Conservation (phyloP, 1,140 invertebrate genomes). For the Drosophila bocki region DNA sequence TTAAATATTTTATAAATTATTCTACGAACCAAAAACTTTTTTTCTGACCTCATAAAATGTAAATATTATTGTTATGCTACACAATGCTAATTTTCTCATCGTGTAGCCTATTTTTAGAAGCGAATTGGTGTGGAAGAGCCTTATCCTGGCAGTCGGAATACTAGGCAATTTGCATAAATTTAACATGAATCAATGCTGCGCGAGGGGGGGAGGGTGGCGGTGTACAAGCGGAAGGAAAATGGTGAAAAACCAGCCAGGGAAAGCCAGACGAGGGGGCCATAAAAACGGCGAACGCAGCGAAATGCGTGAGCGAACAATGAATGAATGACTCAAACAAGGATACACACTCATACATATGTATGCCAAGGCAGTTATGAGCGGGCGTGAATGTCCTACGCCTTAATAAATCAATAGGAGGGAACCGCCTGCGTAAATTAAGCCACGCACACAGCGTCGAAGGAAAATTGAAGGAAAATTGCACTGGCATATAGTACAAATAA, state of each 20-base stretch:
- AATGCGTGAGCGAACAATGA: constrained; percentile 52
- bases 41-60: neutral
- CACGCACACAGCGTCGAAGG: constrained; percentile 1
- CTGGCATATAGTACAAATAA: constrained; percentile 9
- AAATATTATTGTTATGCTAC: constrained; percentile 7
- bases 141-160: constrained; percentile 46
- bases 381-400: constrained; percentile 46
- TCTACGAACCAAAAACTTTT: neutral
- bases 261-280: constrained; percentile 28
- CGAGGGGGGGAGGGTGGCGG: neutral
- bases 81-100: constrained; percentile 19
- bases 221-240: constrained; percentile 7
- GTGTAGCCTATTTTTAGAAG: constrained; percentile 61
- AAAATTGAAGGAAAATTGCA: constrained; percentile 46
- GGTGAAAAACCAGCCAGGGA: constrained; percentile 1
- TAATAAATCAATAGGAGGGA: constrained; percentile 54
- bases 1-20: too few species aligned
- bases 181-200: constrained; percentile 69
- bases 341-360: constrained; percentile 12
- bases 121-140: constrained; percentile 17
- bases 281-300: constrained; percentile 29
- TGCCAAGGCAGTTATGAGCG: constrained; percentile 26
- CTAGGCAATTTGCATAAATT: constrained; percentile 76
- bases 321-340: constrained; percentile 40
- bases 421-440: constrained; percentile 32